A percentile compares a stretch with the other conserved stretches of the same genome.
These are phyloP conservation scores for Crematogaster levior DNA, from an alignment of 2,888 invertebrate species.

Conservation along the genomic window DNA sequence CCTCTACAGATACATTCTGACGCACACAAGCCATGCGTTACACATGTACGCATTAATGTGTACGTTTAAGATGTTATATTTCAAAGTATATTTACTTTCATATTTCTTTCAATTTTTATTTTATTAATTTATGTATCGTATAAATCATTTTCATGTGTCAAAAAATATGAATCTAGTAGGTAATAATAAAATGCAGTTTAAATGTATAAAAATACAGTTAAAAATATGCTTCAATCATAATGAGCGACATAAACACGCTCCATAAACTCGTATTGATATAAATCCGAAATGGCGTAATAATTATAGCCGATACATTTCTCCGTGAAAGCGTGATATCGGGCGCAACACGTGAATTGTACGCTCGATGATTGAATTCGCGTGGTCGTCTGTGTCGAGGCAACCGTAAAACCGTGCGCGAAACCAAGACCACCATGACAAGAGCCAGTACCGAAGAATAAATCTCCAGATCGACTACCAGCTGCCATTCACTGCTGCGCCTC, in stretches of 20 bases:
- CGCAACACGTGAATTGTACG: slow-evolving; percentile 17
- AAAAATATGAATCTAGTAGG: neutral
- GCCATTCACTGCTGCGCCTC: slow-evolving; percentile 67
- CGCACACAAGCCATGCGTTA: neutral
- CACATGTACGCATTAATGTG: neutral
- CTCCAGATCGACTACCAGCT: slow-evolving; percentile 81
- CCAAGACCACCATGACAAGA: slow-evolving; percentile 42
- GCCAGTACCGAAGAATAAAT: slow-evolving; percentile 78
- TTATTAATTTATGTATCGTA: neutral
- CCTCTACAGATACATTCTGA: slow-evolving; percentile 49
- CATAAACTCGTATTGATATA: neutral
- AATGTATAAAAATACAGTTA: neutral
- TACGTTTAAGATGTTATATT: neutral
- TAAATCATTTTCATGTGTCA: neutral
- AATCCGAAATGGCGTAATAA: slow-evolving; percentile 16
- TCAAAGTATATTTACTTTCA: neutral
- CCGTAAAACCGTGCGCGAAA: slow-evolving; percentile 59
- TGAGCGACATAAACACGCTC: neutral
- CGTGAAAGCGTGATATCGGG: slow-evolving; percentile 21
- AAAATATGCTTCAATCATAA: slow-evolving; percentile 4
- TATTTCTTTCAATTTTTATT: neutral
- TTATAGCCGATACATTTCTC: slow-evolving; percentile 9
- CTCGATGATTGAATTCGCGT: slow-evolving; percentile 18
- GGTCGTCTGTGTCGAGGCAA: neutral
- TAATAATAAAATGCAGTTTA: neutral